Evolutionary conservation across 2,888 invertebrate species (phyloP).

Genomic region (Drosophila fulvimacula): DNA sequence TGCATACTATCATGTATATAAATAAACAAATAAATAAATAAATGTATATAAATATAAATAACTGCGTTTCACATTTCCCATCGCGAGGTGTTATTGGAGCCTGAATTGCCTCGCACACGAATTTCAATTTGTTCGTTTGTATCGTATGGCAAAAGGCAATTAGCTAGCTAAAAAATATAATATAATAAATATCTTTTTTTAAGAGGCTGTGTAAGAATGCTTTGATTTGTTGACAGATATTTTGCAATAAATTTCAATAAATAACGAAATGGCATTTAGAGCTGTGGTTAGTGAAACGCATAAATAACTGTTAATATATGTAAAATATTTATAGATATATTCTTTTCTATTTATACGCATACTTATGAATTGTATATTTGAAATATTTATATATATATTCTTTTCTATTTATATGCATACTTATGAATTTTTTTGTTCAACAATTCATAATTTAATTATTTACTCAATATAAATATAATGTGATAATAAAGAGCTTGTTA

Average conservation of each 20-base stretch:
- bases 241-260: constrained; percentile 8
- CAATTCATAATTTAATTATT: constrained; percentile 16
- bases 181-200: constrained; percentile 39
- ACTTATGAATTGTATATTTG: too few relatives aligned
- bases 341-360: constrained; percentile 2
- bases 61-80: constrained; percentile 11
- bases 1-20: not conserved
- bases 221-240: constrained; percentile 14
- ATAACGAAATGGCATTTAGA: constrained; percentile 1
- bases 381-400: not conserved
- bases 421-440: not conserved
- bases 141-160: constrained; percentile 55
- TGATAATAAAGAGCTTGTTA: constrained; percentile 34
- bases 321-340: not conserved
- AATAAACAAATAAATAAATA: not conserved
- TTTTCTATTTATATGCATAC: not conserved
- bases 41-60: not conserved
- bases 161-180: constrained; percentile 47
- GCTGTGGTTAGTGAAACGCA: constrained; percentile 2
- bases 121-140: constrained; percentile 31
- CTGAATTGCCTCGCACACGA: not conserved
- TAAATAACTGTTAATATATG: constrained; percentile 7
- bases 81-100: constrained; percentile 18
- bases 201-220: not conserved
- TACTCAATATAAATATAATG: constrained; percentile 27